A percentile compares a stretch with the other conserved stretches of the same genome.
These are phyloP conservation scores for Philypnodon macrostomus DNA, from an alignment of 2,797 vertebrate genomes.

Conservation along the genomic window DNA sequence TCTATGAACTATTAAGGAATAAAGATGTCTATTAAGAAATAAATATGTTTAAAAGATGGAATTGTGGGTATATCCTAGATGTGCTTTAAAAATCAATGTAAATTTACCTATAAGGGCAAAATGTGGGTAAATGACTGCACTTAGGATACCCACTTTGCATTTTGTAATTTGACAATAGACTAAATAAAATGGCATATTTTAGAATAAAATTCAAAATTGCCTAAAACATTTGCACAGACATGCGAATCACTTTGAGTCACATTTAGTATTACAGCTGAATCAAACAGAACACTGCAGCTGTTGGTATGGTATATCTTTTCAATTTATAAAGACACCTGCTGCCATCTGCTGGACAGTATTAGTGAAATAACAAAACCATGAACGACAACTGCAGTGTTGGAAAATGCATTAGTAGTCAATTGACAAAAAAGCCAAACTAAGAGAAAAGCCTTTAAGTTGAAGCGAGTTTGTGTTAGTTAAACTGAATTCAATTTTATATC, in stretches of 20 bases:
- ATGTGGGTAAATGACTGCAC: too few relatives aligned
- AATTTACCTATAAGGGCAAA: too few relatives aligned
- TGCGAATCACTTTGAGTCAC: not conserved
- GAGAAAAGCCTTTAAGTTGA: slow-evolving; percentile 18
- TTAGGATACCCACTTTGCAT: too few relatives aligned
- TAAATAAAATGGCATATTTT: too few relatives aligned
- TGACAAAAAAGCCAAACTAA: slow-evolving; percentile 36
- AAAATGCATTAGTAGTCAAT: slow-evolving; percentile 24
- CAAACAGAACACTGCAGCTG: slow-evolving; percentile 57
- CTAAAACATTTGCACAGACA: too few relatives aligned
- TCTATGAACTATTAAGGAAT: too few relatives aligned
- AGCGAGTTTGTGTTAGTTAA: slow-evolving; percentile 14
- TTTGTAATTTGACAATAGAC: too few relatives aligned
- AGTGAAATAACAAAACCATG: slow-evolving; percentile 1
- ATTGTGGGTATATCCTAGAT: too few relatives aligned
- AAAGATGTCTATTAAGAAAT: too few relatives aligned
- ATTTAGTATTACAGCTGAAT: slow-evolving; percentile 30
- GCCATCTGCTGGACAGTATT: slow-evolving; percentile 42
- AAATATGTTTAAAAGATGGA: too few relatives aligned
- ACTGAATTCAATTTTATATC: slow-evolving; percentile 27
- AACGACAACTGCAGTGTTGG: slow-evolving; percentile 49
- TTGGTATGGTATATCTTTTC: not conserved
- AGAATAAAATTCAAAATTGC: too few relatives aligned
- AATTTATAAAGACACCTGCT: slow-evolving; percentile 17
- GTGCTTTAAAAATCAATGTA: too few relatives aligned